Percentiles rank a stretch among this genome's conserved stretches.
phyloP scores from a whole-genome alignment of 2,797 vertebrate species.

The Myotis vivesi region DNA sequence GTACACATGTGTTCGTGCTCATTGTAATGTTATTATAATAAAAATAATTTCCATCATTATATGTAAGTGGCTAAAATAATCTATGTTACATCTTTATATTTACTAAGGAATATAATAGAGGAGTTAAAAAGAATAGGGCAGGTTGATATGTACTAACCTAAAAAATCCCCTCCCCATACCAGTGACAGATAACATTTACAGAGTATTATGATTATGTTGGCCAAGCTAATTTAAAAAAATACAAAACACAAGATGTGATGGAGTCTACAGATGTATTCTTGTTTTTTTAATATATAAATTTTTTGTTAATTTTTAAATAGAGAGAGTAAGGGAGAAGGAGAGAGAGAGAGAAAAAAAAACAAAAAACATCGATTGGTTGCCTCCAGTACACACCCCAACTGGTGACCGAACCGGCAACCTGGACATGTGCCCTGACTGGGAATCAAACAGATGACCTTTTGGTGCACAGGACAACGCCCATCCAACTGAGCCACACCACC shows the following conservation, averaged over 20 bases:
- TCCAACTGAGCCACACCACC: too few species aligned
- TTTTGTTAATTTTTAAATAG: too few species aligned
- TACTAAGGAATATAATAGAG: background rate
- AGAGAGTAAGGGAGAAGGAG: too few species aligned
- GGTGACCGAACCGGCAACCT: too few species aligned
- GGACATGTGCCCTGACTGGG: too few species aligned
- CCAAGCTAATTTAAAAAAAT: background rate
- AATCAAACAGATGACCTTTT: too few species aligned
- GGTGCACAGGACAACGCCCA: too few species aligned
- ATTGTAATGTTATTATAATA: background rate
- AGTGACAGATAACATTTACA: background rate
- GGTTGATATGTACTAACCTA: background rate
- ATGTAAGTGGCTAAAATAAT: background rate
- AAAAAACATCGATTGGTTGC: too few species aligned
- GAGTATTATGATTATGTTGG: background rate
- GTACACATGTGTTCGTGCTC: background rate
- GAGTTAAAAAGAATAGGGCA: background rate
- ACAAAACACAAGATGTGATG: background rate
- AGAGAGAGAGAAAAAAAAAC: too few species aligned
- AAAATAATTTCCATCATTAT: background rate
- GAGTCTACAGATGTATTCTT: background rate
- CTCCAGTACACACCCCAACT: too few species aligned
- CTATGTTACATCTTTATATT: background rate
- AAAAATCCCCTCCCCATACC: background rate
- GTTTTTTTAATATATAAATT: too few species aligned